A percentile compares a stretch with the other conserved stretches of the same genome.
These are phyloP conservation scores for Orthosia gothica DNA, from an alignment of 2,888 invertebrate genomes.

Conservation along the genomic window DNA sequence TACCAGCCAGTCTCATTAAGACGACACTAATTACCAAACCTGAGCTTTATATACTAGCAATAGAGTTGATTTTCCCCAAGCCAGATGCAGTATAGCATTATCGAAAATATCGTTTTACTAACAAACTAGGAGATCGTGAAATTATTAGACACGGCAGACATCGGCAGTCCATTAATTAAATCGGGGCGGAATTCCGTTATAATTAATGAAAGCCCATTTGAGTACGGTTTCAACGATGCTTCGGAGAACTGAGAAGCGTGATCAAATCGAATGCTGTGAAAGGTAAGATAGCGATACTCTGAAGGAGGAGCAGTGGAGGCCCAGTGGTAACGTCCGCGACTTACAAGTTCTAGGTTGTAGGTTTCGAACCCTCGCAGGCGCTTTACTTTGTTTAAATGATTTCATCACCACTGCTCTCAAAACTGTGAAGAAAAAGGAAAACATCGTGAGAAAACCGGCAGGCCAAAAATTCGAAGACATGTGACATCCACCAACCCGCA, in stretches of 20 bases:
- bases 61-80: constrained; percentile 36
- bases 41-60: constrained; percentile 11
- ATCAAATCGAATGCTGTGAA: constrained; percentile 32
- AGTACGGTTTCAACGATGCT: constrained; percentile 72
- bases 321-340: too few relatives aligned
- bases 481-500: too few relatives aligned
- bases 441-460: too few relatives aligned
- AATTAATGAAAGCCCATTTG: constrained; percentile 78
- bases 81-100: constrained; percentile 2
- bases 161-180: constrained; percentile 81
- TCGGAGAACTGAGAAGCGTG: constrained; percentile 51
- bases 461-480: too few relatives aligned
- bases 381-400: too few relatives aligned
- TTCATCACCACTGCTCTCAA: too few relatives aligned
- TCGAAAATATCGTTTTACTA: constrained; percentile 50
- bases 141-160: constrained; percentile 70
- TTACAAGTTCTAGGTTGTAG: too few relatives aligned
- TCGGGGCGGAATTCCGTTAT: constrained; percentile 73
- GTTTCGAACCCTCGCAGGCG: too few relatives aligned
- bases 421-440: too few relatives aligned
- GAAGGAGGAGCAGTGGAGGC: too few relatives aligned
- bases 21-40: not conserved
- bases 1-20: constrained; percentile 38
- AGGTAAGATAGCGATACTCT: constrained; percentile 20
- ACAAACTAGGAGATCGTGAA: constrained; percentile 57